phyloP scores from a whole-genome alignment of 2,113 vertebrate species.

The Phaethon lepturus region DNA sequence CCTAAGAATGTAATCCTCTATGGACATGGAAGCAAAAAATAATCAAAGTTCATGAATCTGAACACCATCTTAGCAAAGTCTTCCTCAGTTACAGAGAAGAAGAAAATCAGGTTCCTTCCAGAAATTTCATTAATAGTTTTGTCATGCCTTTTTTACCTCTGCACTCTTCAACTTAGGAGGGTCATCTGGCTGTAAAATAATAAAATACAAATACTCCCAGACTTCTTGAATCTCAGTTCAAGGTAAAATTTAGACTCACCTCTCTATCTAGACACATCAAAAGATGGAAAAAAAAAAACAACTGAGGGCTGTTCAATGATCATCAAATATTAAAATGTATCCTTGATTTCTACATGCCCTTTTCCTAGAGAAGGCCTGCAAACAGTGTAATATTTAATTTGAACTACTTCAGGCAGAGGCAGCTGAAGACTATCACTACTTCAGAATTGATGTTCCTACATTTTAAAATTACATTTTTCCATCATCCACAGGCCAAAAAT shows the following conservation, averaged over 20 bases:
- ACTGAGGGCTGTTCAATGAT: background rate
- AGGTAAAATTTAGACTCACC: background rate
- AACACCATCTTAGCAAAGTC: background rate
- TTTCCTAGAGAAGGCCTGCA: background rate
- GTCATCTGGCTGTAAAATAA: background rate
- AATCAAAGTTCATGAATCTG: background rate
- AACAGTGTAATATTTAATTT: background rate
- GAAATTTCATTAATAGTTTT: background rate
- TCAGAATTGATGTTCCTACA: background rate
- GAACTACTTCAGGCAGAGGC: background rate
- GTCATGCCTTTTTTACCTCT: background rate
- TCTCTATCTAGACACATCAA: background rate
- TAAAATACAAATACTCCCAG: background rate
- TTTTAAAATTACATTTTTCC: background rate
- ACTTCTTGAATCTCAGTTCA: background rate
- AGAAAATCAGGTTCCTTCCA: background rate
- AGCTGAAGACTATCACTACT: background rate
- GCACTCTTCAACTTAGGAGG: background rate
- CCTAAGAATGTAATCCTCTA: background rate
- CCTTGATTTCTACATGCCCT: background rate
- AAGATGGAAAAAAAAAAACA: background rate
- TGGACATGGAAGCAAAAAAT: background rate
- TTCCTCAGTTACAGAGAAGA: background rate
- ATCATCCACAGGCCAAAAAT: background rate
- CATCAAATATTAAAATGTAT: background rate